Conservation (phyloP, 1,140 invertebrate genomes). For the Drosophila sechellia region DNA sequence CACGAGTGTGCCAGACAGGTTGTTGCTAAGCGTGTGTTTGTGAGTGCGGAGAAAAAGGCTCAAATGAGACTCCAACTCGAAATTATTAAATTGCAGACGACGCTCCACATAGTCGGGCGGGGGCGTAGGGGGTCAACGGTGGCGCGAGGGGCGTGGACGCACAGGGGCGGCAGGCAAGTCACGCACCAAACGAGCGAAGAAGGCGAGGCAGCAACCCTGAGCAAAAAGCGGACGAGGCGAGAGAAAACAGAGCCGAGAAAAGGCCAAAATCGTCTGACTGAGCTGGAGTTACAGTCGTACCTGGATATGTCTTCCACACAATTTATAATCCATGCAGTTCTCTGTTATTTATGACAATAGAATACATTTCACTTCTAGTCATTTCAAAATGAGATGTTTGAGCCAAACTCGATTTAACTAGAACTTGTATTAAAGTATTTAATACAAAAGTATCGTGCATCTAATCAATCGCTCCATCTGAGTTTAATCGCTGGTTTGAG, state of each 20-base stretch:
- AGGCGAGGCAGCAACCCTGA: slow-evolving; percentile 21
- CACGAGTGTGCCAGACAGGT: slow-evolving; percentile 49
- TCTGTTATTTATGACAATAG: too few relatives aligned
- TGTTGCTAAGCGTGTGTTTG: slow-evolving; percentile 19
- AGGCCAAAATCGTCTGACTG: slow-evolving; percentile 68
- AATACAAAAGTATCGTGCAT: too few relatives aligned
- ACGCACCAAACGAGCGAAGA: slow-evolving; percentile 61
- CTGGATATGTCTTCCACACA: not conserved
- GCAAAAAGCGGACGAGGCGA: slow-evolving; percentile 18
- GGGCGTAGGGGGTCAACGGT: slow-evolving; percentile 3
- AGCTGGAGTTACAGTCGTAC: slow-evolving; percentile 24
- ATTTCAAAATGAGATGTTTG: too few relatives aligned
- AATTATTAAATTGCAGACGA: slow-evolving; percentile 78
- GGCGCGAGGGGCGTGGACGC: slow-evolving; percentile 8
- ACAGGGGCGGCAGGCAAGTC: slow-evolving; percentile 33
- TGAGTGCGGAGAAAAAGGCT: slow-evolving; percentile 18
- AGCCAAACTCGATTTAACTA: too few relatives aligned
- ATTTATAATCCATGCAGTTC: too few relatives aligned
- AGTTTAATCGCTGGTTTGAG: too few relatives aligned
- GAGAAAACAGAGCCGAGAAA: slow-evolving; percentile 52
- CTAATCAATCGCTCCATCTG: too few relatives aligned
- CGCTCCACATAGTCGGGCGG: slow-evolving; percentile 18
- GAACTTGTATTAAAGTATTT: too few relatives aligned
- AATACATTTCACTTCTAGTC: too few relatives aligned
- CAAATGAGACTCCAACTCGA: slow-evolving; percentile 42